phyloP scores from a whole-genome alignment of 2,797 vertebrate species.

The Australoheros facetus region DNA sequence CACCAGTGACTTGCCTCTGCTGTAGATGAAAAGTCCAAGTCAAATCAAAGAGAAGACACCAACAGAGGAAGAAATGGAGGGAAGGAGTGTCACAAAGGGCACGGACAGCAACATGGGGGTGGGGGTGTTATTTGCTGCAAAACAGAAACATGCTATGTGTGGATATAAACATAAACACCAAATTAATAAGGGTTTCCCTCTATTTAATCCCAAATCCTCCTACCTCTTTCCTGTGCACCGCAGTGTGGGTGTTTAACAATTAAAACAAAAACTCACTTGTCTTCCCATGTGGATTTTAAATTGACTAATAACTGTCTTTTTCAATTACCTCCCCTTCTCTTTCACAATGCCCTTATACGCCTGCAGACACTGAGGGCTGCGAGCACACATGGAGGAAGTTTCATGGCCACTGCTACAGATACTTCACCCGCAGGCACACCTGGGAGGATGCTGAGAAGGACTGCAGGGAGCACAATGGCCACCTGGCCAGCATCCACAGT shows the following conservation, averaged over 20 bases:
- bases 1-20: constrained; percentile 48
- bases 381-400: constrained; percentile 97
- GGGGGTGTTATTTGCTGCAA: not conserved
- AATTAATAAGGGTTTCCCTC: constrained; percentile 4
- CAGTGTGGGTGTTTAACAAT: constrained; percentile 27
- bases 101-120: constrained; percentile 7
- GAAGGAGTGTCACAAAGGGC: constrained; percentile 24
- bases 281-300: constrained; percentile 22
- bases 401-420: constrained; percentile 95
- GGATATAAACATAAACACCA: constrained; percentile 4
- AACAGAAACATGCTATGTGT: constrained; percentile 11
- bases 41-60: constrained; percentile 36
- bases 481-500: constrained; percentile 93
- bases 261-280: constrained; percentile 1
- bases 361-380: constrained; percentile 90
- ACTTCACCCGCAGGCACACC: constrained; percentile 89
- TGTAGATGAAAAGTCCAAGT: constrained; percentile 68
- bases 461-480: constrained; percentile 90
- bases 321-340: constrained; percentile 10
- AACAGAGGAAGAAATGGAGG: constrained; percentile 27
- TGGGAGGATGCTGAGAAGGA: constrained; percentile 96
- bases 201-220: constrained; percentile 9
- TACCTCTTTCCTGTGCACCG: not conserved
- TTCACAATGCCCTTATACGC: not conserved
- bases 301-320: constrained; percentile 31